These are phyloP conservation scores for Eledone cirrhosa DNA, from an alignment of 2,888 invertebrate species.

Conservation along the genomic window DNA sequence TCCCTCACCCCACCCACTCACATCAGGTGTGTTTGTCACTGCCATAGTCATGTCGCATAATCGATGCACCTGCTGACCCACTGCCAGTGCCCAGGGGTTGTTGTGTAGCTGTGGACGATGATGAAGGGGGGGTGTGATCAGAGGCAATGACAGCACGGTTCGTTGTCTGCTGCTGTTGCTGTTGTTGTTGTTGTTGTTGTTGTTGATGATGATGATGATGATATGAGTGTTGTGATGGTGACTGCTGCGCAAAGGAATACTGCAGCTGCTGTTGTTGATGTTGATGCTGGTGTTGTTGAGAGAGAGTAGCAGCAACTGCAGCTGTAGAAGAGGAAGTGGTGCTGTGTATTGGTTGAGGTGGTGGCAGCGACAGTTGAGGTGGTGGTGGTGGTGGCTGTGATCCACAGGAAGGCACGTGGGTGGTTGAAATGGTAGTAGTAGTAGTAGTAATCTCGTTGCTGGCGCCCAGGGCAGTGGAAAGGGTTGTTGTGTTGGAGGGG, in stretches of 20 bases:
- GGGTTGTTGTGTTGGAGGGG: not conserved
- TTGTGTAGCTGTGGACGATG: constrained; percentile 1
- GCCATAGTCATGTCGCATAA: constrained; percentile 17
- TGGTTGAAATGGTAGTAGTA: not conserved
- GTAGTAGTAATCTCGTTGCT: constrained; percentile 5
- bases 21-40: constrained; percentile 18
- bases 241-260: constrained; percentile 21
- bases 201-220: not conserved
- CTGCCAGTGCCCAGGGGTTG: not conserved
- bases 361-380: not conserved
- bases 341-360: not conserved
- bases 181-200: constrained; percentile 10
- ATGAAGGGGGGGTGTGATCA: not conserved
- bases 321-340: too few species aligned
- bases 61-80: not conserved
- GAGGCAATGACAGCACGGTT: not conserved
- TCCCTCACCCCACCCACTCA: not conserved
- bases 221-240: constrained; percentile 14
- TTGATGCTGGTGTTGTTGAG: not conserved
- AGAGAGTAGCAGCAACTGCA: too few species aligned
- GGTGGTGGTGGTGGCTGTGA: not conserved
- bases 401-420: constrained; percentile 21
- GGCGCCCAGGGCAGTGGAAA: constrained; percentile 1
- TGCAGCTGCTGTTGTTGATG: constrained; percentile 7
- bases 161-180: constrained; percentile 11